Conservation (phyloP, 2,888 invertebrate species). For the Epiblema foenella region DNA sequence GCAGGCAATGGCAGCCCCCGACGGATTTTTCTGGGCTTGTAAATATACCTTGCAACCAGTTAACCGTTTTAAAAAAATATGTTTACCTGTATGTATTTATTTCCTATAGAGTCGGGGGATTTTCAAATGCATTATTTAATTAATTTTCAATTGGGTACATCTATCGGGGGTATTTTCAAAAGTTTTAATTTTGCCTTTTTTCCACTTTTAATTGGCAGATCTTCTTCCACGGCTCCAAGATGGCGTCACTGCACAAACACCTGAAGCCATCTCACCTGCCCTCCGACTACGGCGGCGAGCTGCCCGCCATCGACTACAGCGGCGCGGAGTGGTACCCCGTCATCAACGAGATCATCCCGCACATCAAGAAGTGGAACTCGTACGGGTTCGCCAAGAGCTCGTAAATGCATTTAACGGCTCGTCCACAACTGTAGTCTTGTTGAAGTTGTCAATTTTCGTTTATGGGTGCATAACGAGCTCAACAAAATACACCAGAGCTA, state of each 20-base stretch:
- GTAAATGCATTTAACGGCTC: constrained; percentile 52
- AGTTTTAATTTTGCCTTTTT: too few species aligned
- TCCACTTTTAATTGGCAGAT: constrained; percentile 82
- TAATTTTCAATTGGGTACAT: too few species aligned
- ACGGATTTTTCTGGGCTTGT: too few species aligned
- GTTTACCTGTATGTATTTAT: too few species aligned
- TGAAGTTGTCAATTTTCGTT: not conserved
- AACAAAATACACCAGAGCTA: too few species aligned
- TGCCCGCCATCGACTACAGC: constrained; percentile 90
- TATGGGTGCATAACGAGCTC: too few species aligned
- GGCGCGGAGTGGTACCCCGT: constrained; percentile 92
- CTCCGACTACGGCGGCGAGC: constrained; percentile 89
- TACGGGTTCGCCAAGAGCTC: constrained; percentile 86
- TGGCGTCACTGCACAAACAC: constrained; percentile 90
- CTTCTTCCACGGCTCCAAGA: constrained; percentile 93
- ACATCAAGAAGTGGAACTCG: constrained; percentile 88
- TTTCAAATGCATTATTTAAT: too few species aligned
- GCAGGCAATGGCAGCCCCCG: too few species aligned
- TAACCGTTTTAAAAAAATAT: too few species aligned
- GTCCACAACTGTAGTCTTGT: not conserved
- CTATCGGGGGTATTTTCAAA: too few species aligned
- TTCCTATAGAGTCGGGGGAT: too few species aligned
- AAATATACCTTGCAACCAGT: too few species aligned
- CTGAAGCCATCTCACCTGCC: constrained; percentile 89
- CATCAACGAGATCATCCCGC: constrained; percentile 86